Conservation (phyloP, 2,888 invertebrate genomes). For the Blomia tropicalis region DNA sequence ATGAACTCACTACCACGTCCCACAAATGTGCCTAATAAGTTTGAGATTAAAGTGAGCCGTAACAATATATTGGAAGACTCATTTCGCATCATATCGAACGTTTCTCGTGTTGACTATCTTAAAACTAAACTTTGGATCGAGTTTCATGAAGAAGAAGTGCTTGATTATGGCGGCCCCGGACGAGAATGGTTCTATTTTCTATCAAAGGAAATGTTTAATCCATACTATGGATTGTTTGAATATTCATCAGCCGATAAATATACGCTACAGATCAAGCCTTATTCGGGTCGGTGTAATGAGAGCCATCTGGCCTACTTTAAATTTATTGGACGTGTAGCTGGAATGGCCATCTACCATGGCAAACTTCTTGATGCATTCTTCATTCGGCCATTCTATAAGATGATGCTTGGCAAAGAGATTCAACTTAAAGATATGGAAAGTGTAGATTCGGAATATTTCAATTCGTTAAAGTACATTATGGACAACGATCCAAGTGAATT, state of each 20-base stretch:
- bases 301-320: conserved; percentile 95
- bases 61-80: conserved; percentile 90
- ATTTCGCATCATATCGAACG: conserved; percentile 79
- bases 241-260: conserved; percentile 99
- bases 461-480: conserved; percentile 82
- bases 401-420: conserved; percentile 91
- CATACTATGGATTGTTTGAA: conserved; percentile 96
- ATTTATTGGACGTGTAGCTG: conserved; percentile 92
- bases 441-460: conserved; percentile 95
- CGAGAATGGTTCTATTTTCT: conserved; percentile 97
- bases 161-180: conserved; percentile 89
- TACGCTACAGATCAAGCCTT: conserved; percentile 94
- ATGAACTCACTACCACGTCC: conserved; percentile 90
- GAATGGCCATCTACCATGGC: conserved; percentile 97
- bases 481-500: conserved; percentile 91
- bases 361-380: conserved; percentile 95
- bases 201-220: conserved; percentile 99
- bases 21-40: conserved; percentile 91
- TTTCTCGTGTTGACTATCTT: conserved; percentile 71
- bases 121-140: conserved; percentile 98
- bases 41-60: conserved; percentile 79
- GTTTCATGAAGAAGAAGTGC: conserved; percentile 89
- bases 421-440: conserved; percentile 96
- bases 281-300: conserved; percentile 91
- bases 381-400: conserved; percentile 98